Evolutionary conservation across 2,113 vertebrate genomes (phyloP).

Genomic region (Amazona vittata): DNA sequence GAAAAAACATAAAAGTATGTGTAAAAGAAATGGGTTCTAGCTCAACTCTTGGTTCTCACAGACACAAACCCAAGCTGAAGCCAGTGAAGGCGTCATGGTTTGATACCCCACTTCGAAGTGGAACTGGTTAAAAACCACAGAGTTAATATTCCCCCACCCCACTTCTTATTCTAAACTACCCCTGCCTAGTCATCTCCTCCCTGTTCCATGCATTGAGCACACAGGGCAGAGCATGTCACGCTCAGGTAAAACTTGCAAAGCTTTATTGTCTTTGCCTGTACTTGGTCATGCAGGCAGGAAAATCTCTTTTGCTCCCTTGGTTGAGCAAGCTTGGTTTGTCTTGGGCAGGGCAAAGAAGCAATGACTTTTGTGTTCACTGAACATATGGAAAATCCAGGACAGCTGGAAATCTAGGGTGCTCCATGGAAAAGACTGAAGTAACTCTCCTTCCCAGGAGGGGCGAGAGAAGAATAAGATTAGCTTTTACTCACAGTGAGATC

Average conservation of each 20-base stretch:
- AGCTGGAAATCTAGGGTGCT: neutral
- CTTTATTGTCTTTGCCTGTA: neutral
- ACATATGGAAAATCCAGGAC: no score
- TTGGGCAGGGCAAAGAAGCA: neutral
- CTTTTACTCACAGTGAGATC: neutral
- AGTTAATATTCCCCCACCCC: no score
- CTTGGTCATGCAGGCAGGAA: neutral
- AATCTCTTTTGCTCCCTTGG: neutral
- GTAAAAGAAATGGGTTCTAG: neutral
- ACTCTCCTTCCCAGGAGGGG: neutral
- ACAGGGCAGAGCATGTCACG: neutral
- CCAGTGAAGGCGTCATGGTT: neutral
- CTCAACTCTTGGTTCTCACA: neutral
- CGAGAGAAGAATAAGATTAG: neutral
- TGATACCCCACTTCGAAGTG: neutral
- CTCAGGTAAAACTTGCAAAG: neutral
- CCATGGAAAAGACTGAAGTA: neutral
- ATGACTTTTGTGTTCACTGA: neutral
- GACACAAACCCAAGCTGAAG: neutral
- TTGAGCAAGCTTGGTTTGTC: neutral
- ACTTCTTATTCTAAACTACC: neutral
- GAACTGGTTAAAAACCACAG: neutral
- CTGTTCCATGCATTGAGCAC: neutral
- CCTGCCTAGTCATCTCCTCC: neutral
- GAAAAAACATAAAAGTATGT: neutral